These are phyloP conservation scores for Peribatodes rhomboidaria DNA, from an alignment of 2,888 invertebrate genomes.

Conservation along the genomic window DNA sequence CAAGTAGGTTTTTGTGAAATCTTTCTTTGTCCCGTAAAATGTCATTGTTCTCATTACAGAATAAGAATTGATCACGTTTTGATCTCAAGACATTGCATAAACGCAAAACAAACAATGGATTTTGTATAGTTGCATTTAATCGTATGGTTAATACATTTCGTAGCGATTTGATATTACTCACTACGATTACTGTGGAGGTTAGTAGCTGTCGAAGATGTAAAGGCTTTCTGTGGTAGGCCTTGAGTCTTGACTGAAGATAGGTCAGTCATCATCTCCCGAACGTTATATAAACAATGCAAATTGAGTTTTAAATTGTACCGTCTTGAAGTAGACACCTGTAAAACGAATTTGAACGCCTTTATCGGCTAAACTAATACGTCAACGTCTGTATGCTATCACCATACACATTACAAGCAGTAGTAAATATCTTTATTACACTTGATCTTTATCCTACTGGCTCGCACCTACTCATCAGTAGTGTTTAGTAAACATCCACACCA, in stretches of 20 bases:
- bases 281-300: neutral
- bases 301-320: neutral
- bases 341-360: constrained; percentile 3
- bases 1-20: neutral
- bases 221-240: constrained; percentile 34
- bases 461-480: constrained; percentile 49
- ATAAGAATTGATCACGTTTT: constrained; percentile 42
- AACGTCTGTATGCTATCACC: constrained; percentile 5
- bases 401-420: constrained; percentile 21
- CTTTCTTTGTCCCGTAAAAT: constrained; percentile 16
- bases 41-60: constrained; percentile 38
- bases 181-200: constrained; percentile 21
- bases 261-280: constrained; percentile 9
- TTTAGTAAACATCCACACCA: constrained; percentile 69
- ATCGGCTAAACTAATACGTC: constrained; percentile 3
- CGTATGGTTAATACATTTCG: constrained; percentile 42
- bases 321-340: constrained; percentile 10
- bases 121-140: constrained; percentile 50
- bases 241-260: constrained; percentile 30
- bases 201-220: constrained; percentile 35
- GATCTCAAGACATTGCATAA: constrained; percentile 35
- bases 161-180: constrained; percentile 48
- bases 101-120: constrained; percentile 41
- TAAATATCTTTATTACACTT: constrained; percentile 32
- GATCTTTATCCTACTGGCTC: constrained; percentile 31